These are phyloP conservation scores for Standfussiana lucernea DNA, from an alignment of 2,888 invertebrate genomes.

Conservation along the genomic window DNA sequence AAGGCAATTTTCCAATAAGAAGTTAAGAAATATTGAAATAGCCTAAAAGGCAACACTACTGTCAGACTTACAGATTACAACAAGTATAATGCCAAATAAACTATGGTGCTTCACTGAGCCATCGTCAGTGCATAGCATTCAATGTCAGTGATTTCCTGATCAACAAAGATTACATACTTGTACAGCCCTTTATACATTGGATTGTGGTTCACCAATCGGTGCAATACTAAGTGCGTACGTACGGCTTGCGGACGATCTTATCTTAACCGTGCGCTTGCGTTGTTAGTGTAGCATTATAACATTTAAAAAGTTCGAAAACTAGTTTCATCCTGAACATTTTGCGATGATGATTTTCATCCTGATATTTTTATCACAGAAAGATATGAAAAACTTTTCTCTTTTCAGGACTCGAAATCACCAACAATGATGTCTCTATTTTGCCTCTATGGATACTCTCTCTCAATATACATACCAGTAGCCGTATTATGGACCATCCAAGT, in stretches of 20 bases:
- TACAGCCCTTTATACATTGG: no score
- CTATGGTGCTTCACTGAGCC: no score
- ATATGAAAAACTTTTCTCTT: conserved; percentile 58
- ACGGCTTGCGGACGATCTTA: no score
- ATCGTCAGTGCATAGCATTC: no score
- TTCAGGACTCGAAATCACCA: conserved; percentile 90
- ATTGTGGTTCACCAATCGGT: not conserved
- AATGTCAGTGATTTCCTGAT: no score
- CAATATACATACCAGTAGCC: conserved; percentile 98
- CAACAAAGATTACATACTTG: no score
- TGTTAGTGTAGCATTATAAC: not conserved
- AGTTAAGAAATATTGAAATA: not conserved
- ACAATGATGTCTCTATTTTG: conserved; percentile 96
- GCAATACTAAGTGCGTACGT: no score
- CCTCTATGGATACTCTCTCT: conserved; percentile 98
- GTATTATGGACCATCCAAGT: conserved; percentile 97
- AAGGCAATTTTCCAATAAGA: not conserved
- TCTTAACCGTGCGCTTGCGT: no score
- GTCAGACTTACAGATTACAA: not conserved
- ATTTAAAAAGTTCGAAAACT: not conserved
- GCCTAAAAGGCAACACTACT: no score
- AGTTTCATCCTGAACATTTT: not conserved
- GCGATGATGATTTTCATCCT: no score
- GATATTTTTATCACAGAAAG: no score
- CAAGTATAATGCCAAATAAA: not conserved